These are phyloP conservation scores for Neostethus bicornis DNA, from an alignment of 2,797 vertebrate species.

Conservation along the genomic window DNA sequence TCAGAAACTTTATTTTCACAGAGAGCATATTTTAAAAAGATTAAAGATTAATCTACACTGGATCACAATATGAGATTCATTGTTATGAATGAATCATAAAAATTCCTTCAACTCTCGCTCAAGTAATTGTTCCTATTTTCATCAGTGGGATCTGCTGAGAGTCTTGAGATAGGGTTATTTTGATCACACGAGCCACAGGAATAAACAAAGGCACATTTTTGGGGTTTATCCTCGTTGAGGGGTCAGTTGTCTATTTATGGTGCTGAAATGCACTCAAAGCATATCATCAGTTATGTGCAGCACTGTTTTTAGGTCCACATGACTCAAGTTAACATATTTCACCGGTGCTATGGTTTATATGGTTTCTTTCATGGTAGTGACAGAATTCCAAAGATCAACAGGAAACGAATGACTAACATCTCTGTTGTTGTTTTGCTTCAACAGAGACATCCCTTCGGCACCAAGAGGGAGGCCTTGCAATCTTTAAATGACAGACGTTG, in stretches of 20 bases:
- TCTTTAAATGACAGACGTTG: conserved; percentile 35
- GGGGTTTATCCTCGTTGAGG: conserved; percentile 1
- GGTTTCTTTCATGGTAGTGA: neutral
- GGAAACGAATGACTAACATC: conserved; percentile 21
- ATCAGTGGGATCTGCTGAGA: conserved; percentile 11
- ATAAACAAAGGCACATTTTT: conserved; percentile 12
- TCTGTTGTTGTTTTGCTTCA: conserved; percentile 48
- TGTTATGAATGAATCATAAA: conserved; percentile 12
- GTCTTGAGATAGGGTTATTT: conserved; percentile 23
- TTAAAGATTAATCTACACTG: conserved; percentile 12
- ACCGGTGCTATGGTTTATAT: neutral
- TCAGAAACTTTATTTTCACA: neutral
- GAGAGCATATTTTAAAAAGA: conserved; percentile 2
- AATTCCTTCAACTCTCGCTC: conserved; percentile 18
- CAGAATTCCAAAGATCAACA: neutral
- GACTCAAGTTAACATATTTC: neutral
- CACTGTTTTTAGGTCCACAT: neutral
- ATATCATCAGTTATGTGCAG: neutral
- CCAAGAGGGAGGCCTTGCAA: conserved; percentile 31
- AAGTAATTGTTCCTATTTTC: conserved; percentile 42
- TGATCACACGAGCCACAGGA: conserved; percentile 6
- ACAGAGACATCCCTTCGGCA: conserved; percentile 35
- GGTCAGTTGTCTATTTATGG: neutral
- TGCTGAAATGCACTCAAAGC: neutral
- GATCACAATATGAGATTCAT: conserved; percentile 16